Evolutionary conservation across 2,888 invertebrate genomes (phyloP), one percentile per base, ranked within the genome.

Genomic region (Ephialtes manifestator): DNA sequence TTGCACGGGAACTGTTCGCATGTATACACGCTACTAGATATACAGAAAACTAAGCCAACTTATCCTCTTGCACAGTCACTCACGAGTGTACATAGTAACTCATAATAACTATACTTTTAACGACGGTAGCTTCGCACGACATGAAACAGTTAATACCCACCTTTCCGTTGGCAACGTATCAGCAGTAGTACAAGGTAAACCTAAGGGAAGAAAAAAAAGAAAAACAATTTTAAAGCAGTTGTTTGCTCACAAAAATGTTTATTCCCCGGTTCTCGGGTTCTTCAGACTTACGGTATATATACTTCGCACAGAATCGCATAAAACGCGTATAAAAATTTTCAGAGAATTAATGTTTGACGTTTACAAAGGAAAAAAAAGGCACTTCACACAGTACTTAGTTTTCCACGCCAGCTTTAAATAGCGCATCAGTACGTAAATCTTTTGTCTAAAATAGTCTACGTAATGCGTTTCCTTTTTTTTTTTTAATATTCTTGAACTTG

Each of bases 101-200:
- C 82, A 48, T 83, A 77, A 83, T 78, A 77, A 83, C 72, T 67
- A 48, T 46, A 48, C 67, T 72, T 77, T 83, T 78, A 78, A 83
- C 82, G 77, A 65, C 77, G 65, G 48, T 83, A 83, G 72, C 72
- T 78, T 78, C 58, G 76, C 35, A 67, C 67, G 72, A 78, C 72
- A 72, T 67, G 71, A 77, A 78, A 72, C n/a, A 24, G 60, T 48
- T 72, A 72, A 78, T 77, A 58, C 35, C 65, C 51, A 82, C 71
- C 82, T 71, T 74, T 24, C 53, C 71, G 35, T 51, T 53, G 46
- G 20, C 67, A 67, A 55, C 67, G 67, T 74, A 55, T 13, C 55
- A 70, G 20, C 80, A 55, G 65, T 80, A 55, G 55, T 53, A n/a
- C 71, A 28, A 63, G 24, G 13, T 35, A 18, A 65, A 4, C 28